phyloP scores from a whole-genome alignment of 2,888 invertebrate genomes.

The Muscina levida region DNA sequence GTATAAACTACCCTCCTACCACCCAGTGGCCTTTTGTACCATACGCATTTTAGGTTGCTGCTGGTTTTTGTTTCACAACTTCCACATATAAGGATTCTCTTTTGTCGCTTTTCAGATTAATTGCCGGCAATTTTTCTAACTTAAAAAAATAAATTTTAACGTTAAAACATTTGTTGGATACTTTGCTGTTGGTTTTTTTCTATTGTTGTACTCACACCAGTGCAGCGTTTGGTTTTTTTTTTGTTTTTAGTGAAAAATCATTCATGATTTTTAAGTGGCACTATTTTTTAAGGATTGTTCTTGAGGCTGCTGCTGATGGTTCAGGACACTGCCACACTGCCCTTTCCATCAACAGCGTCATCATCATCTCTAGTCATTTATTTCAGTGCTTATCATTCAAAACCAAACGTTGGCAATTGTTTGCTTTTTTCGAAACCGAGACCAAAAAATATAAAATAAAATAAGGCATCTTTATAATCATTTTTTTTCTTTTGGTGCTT shows the following conservation, averaged over 20 bases:
- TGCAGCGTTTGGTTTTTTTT: slow-evolving; percentile 30
- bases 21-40: slow-evolving; percentile 16
- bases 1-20: slow-evolving; percentile 57
- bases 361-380: slow-evolving; percentile 66
- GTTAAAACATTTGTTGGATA: slow-evolving; percentile 54
- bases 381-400: slow-evolving; percentile 76
- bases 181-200: slow-evolving; percentile 20
- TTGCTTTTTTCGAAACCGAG: slow-evolving; percentile 49
- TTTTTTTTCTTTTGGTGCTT: slow-evolving; percentile 32
- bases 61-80: slow-evolving; percentile 19
- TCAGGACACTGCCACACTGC: slow-evolving; percentile 22
- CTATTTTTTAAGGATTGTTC: slow-evolving; percentile 66
- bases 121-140: slow-evolving; percentile 77
- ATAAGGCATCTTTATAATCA: slow-evolving; percentile 50
- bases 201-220: too few species aligned
- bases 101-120: slow-evolving; percentile 78
- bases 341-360: slow-evolving; percentile 35
- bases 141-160: slow-evolving; percentile 69
- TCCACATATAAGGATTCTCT: slow-evolving; percentile 67
- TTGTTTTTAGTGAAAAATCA: slow-evolving; percentile 53
- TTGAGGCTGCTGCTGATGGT: slow-evolving; percentile 13
- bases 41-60: slow-evolving; percentile 17
- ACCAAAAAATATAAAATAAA: slow-evolving; percentile 37
- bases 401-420: slow-evolving; percentile 73
- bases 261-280: slow-evolving; percentile 67